Percentiles rank a stretch among this genome's conserved stretches.
Evolutionary conservation across 1,140 invertebrate species (phyloP).

Genomic region (Pygmarrhopalites habei): DNA sequence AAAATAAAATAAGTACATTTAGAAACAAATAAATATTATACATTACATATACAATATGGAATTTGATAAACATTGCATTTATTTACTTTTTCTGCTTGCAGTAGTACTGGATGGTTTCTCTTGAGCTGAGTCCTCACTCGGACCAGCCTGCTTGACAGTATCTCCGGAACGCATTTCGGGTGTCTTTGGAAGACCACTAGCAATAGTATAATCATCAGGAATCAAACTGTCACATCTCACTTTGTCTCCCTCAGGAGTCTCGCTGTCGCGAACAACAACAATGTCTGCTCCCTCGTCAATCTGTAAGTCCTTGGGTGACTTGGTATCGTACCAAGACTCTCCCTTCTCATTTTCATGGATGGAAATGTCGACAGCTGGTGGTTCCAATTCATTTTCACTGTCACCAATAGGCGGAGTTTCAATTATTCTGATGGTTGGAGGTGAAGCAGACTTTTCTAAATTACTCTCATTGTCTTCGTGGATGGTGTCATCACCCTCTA

Average conservation of each 20-base stretch:
- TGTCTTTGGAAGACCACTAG: slow-evolving; percentile 15
- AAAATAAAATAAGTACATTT: too few species aligned
- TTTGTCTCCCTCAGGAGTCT: neutral
- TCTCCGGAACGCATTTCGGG: slow-evolving; percentile 14
- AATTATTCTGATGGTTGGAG: slow-evolving; percentile 38
- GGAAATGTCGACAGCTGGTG: neutral
- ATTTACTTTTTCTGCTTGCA: slow-evolving; percentile 9
- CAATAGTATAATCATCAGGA: neutral
- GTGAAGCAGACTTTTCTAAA: slow-evolving; percentile 15
- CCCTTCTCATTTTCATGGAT: slow-evolving; percentile 5
- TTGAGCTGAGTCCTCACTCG: neutral
- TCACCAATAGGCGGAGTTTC: slow-evolving; percentile 6
- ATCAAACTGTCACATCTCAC: neutral
- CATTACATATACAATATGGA: too few species aligned
- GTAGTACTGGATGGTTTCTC: neutral
- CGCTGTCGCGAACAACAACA: neutral
- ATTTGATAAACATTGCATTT: too few species aligned
- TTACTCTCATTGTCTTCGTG: slow-evolving; percentile 38
- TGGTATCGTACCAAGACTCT: slow-evolving; percentile 16
- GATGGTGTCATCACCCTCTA: slow-evolving; percentile 48
- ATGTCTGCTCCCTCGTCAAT: slow-evolving; percentile 22
- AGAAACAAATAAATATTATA: too few species aligned
- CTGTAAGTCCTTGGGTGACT: slow-evolving; percentile 24
- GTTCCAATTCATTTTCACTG: neutral
- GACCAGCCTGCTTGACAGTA: neutral